Conservation (phyloP, 2,888 invertebrate genomes). For the Corythucha ciliata region DNA sequence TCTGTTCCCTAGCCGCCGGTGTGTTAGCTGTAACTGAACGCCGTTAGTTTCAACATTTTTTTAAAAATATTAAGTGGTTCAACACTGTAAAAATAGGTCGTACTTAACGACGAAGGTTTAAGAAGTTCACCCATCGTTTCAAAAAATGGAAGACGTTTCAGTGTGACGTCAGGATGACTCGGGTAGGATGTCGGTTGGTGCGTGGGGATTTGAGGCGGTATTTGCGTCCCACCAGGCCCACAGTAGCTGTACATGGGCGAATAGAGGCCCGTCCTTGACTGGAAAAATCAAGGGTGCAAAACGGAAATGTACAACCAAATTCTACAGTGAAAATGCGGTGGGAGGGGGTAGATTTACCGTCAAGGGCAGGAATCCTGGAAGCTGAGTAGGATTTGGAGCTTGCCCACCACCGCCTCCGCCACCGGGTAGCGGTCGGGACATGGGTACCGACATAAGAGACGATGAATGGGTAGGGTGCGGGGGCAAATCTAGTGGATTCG, state of each 20-base stretch:
- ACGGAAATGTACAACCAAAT: background rate
- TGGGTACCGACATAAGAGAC: too few relatives aligned
- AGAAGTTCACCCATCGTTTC: constrained; percentile 78
- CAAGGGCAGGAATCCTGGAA: too few relatives aligned
- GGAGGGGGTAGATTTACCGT: too few relatives aligned
- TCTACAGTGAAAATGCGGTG: too few relatives aligned
- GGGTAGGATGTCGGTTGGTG: constrained; percentile 50
- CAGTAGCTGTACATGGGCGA: constrained; percentile 16
- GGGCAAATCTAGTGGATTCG: too few relatives aligned
- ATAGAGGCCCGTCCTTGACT: constrained; percentile 12
- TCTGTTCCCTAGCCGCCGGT: constrained; percentile 48
- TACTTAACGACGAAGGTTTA: constrained; percentile 73
- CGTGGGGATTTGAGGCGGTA: constrained; percentile 30
- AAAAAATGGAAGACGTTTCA: constrained; percentile 86
- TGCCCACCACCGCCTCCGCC: too few relatives aligned
- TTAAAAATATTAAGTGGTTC: background rate
- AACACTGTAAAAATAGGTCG: constrained; percentile 26
- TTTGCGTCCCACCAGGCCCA: constrained; percentile 2
- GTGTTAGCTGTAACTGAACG: constrained; percentile 7
- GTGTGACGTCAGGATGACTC: constrained; percentile 85
- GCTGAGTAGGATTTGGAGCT: too few relatives aligned
- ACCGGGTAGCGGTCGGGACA: too few relatives aligned
- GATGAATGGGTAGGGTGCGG: too few relatives aligned
- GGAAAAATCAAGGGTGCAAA: constrained; percentile 1
- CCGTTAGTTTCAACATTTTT: background rate